Evolutionary conservation across 2,888 invertebrate genomes (phyloP).

Genomic region (Catocala fraxini): DNA sequence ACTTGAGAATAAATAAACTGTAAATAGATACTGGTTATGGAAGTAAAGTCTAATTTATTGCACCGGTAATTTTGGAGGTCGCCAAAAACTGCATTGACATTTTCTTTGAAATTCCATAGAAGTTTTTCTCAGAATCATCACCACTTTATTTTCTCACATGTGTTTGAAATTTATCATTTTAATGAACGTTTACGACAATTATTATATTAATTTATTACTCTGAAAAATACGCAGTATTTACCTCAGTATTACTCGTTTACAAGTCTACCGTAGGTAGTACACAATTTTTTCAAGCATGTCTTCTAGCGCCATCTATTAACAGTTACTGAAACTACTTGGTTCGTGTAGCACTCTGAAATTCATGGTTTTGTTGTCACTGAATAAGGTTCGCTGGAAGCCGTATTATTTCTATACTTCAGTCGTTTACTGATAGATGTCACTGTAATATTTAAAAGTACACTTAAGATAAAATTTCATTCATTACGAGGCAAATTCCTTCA

Average conservation of each 20-base stretch:
- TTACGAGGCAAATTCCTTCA: too few relatives aligned
- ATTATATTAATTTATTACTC: too few relatives aligned
- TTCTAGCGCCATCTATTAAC: conserved; percentile 46
- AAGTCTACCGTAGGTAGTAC: too few relatives aligned
- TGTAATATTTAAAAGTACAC: neutral
- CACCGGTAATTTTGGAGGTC: conserved; percentile 14
- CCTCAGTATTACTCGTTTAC: too few relatives aligned
- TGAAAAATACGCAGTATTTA: too few relatives aligned
- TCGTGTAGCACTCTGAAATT: conserved; percentile 38
- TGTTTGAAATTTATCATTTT: too few relatives aligned
- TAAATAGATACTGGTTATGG: conserved; percentile 13
- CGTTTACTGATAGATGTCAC: conserved; percentile 38
- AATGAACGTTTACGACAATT: too few relatives aligned
- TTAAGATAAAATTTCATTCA: too few relatives aligned
- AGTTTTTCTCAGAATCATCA: too few relatives aligned
- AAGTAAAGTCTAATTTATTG: conserved; percentile 22
- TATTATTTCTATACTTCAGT: conserved; percentile 24
- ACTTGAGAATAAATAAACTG: conserved; percentile 14
- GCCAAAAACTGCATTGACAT: conserved; percentile 13
- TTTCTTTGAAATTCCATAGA: neutral
- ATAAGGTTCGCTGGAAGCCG: conserved; percentile 20
- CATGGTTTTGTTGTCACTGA: conserved; percentile 26
- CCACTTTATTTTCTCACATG: too few relatives aligned
- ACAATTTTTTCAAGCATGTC: neutral
- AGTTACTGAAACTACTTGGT: conserved; percentile 25